phyloP scores from a whole-genome alignment of 53 echinoderm and acorn worm species.

The Echinometra lucunter region DNA sequence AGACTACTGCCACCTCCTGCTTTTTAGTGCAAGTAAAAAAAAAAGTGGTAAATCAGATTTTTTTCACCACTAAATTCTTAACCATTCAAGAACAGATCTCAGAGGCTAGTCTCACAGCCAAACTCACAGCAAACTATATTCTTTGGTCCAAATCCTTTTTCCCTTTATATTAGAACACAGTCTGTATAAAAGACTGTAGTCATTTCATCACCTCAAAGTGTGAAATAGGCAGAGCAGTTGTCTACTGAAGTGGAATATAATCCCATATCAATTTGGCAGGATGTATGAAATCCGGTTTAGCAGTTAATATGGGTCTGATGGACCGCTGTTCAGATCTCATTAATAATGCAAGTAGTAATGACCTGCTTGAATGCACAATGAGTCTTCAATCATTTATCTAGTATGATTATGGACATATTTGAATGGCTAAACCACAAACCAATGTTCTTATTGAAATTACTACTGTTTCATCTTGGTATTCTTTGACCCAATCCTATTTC shows the following conservation, averaged over 20 bases:
- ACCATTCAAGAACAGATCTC: too few relatives aligned
- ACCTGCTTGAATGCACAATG: conserved; percentile 26
- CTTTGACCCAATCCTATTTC: conserved; percentile 15
- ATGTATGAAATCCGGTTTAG: neutral
- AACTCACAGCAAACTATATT: neutral
- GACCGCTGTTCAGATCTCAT: neutral
- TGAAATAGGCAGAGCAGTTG: neutral
- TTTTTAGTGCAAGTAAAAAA: too few relatives aligned
- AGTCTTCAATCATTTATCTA: conserved; percentile 33
- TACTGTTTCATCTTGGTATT: neutral
- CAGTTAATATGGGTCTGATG: neutral
- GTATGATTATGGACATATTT: neutral
- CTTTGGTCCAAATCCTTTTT: neutral
- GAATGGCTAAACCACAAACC: neutral
- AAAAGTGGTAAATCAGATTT: too few relatives aligned
- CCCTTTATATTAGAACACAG: neutral
- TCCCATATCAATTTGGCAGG: neutral
- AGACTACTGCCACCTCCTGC: too few relatives aligned
- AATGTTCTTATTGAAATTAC: conserved; percentile 1
- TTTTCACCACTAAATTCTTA: too few relatives aligned
- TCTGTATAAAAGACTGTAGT: neutral
- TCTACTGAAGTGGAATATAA: neutral
- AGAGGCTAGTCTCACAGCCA: too few relatives aligned
- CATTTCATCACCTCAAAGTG: neutral
- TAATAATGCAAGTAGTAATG: conserved; percentile 45